Evolutionary conservation across 2,797 vertebrate species (phyloP), one percentile per base, ranked within the genome.

Genomic region (Crocidura indochinensis): DNA sequence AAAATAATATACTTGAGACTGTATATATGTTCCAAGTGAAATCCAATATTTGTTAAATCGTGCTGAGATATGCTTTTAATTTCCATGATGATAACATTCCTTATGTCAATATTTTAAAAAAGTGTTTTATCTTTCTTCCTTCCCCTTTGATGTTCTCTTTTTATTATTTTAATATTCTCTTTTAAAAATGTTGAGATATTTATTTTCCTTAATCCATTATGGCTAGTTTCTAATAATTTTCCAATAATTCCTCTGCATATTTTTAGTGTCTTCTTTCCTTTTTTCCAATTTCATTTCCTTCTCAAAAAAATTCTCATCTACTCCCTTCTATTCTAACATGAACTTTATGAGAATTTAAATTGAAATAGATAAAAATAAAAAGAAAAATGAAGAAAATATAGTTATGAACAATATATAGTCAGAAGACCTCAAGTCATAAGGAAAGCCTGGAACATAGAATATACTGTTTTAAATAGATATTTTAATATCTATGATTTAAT

Each of bases 11-110:
- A 15, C 26, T 0, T 88, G 56, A 81, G 56, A 75, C 5, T 38
- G 49, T 12, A 27, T 73, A 69, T 6, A 87, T 68, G 9, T 51
- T 76, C 22, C 72, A 79, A 91, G 11, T 83, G 14, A 92, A 84
- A 82, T 89, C 4, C 27, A 74, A 19, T 51, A n/a, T 1, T 46
- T 72, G 26, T 20, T 20, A 65, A 6, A 8, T 68, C 20, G 56
- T 8, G 10, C 29, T 68, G 3, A 3, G 27, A 29, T 29, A 2
- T 68, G 10, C 2, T 31, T 26, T 65, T 20, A 65, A 68, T 68
- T 68, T 29, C 3, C n/a, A n/a, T 68, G 65, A 68, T n/a, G 12
- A 68, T 29, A 17, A 15, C 27, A 68, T n/a, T 6, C 12, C 65
- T 12, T 68, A n/a, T 68, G 26, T 68, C n/a, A 68, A 65, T 65